phyloP scores from a whole-genome alignment of 2,797 vertebrate genomes.

The Notamacropus eugenii region DNA sequence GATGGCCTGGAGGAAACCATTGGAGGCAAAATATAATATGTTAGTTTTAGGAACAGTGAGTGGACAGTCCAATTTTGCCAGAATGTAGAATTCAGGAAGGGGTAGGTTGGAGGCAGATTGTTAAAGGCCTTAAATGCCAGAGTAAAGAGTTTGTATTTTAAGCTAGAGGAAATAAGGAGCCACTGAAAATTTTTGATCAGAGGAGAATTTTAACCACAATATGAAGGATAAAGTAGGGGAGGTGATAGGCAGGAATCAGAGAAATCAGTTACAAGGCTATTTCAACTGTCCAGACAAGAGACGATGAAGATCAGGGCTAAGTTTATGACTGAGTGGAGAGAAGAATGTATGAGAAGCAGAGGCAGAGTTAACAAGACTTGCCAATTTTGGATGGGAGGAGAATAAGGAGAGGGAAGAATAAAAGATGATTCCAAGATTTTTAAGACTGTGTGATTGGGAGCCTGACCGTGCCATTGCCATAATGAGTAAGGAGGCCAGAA shows the following conservation, averaged over 20 bases:
- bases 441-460: background rate
- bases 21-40: background rate
- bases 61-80: background rate
- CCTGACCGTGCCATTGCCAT: background rate
- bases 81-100: background rate
- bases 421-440: background rate
- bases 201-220: background rate
- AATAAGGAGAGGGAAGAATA: background rate
- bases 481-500: background rate
- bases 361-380: background rate
- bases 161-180: background rate
- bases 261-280: background rate
- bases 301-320: background rate
- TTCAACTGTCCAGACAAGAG: background rate
- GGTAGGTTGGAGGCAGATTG: background rate
- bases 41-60: background rate
- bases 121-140: background rate
- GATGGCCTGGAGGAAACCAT: background rate
- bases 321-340: background rate
- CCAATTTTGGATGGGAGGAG: background rate
- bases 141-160: background rate
- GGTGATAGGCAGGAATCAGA: background rate
- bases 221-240: background rate
- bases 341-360: background rate
- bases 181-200: background rate